phyloP scores from a whole-genome alignment of 2,888 invertebrate genomes.

The Cephus pygmeus region DNA sequence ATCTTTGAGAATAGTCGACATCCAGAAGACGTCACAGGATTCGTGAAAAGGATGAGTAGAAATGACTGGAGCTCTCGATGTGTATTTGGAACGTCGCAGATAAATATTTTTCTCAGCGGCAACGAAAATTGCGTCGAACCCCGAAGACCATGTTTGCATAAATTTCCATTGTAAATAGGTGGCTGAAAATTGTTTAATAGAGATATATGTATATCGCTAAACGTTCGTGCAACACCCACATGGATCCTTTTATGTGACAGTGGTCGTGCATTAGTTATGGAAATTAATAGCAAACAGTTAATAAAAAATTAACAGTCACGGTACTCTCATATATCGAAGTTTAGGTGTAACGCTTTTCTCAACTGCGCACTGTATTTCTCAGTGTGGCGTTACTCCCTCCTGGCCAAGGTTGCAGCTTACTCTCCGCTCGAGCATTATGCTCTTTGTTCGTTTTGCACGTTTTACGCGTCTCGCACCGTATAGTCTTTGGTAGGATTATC shows the following conservation, averaged over 20 bases:
- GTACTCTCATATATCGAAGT: background rate
- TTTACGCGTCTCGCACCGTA: slow-evolving; percentile 2
- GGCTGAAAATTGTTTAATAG: background rate
- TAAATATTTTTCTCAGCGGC: background rate
- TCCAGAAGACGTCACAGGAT: background rate
- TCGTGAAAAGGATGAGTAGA: background rate
- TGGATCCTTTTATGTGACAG: background rate
- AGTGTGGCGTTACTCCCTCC: slow-evolving; percentile 16
- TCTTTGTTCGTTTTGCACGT: slow-evolving; percentile 17
- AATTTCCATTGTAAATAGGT: background rate
- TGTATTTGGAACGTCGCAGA: background rate
- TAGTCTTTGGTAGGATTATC: background rate
- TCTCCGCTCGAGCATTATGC: slow-evolving; percentile 16
- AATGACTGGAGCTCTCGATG: background rate
- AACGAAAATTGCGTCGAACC: background rate
- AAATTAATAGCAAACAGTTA: background rate
- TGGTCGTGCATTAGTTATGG: background rate
- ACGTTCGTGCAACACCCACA: background rate
- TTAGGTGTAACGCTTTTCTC: background rate
- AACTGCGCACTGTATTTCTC: background rate
- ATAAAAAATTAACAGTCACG: background rate
- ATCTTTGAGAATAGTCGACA: background rate
- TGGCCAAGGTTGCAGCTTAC: slow-evolving; percentile 16
- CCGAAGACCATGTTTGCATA: background rate
- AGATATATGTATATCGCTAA: background rate